These are phyloP conservation scores for Catharus ustulatus DNA, from an alignment of 2,797 vertebrate genomes.

Conservation along the genomic window DNA sequence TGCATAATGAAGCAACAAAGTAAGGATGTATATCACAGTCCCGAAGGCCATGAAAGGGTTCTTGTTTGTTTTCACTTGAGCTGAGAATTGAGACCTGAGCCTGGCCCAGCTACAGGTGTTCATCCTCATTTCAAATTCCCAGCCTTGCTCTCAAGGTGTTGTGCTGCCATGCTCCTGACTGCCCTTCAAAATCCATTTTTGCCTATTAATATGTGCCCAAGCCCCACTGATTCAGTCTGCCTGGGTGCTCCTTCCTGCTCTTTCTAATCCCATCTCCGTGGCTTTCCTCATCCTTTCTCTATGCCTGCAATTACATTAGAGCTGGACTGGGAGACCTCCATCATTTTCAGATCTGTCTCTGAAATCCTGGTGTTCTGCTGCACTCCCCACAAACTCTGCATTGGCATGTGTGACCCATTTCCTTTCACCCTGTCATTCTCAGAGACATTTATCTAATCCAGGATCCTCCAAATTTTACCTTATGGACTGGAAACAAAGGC, in stretches of 20 bases:
- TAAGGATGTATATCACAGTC: constrained; percentile 37
- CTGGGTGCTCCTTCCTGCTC: background rate
- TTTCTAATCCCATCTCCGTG: background rate
- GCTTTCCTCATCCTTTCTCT: background rate
- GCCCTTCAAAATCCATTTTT: background rate
- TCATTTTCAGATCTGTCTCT: background rate
- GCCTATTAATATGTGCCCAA: fast-evolving
- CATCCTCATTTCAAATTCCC: background rate
- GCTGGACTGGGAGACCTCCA: background rate
- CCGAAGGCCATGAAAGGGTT: background rate
- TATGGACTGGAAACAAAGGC: background rate
- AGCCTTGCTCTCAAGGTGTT: background rate
- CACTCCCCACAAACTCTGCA: background rate
- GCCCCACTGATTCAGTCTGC: background rate
- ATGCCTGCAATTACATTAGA: background rate
- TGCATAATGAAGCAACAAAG: constrained; percentile 56
- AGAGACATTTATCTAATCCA: background rate
- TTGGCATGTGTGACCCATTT: fast-evolving
- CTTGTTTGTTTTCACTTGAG: constrained; percentile 5
- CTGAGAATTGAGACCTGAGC: background rate
- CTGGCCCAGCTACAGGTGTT: background rate
- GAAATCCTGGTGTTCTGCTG: background rate
- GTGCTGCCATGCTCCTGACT: background rate
- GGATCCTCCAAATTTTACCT: background rate
- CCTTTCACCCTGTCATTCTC: background rate